Conservation (phyloP, 2,888 invertebrate species). For the Apamea sordens region DNA sequence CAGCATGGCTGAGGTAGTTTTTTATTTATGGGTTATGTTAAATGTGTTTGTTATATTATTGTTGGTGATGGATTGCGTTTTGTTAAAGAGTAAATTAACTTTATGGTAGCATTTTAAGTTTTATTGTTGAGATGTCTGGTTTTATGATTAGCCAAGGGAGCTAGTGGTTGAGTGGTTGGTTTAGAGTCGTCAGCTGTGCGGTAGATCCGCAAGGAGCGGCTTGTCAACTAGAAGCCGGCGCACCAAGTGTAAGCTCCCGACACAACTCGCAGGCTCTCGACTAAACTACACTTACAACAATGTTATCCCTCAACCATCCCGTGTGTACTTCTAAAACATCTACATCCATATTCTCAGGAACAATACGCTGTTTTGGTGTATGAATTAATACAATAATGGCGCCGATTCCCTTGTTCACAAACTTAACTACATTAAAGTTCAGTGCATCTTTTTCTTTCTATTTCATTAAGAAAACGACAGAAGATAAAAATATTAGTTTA, state of each 20-base stretch:
- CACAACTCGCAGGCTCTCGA: constrained; percentile 21
- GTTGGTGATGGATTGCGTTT: constrained; percentile 54
- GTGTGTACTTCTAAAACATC: constrained; percentile 18
- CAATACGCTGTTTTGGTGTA: neutral
- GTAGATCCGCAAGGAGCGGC: constrained; percentile 18
- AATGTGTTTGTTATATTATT: constrained; percentile 62
- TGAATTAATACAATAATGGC: neutral
- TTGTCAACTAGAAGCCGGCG: constrained; percentile 32
- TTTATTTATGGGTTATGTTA: constrained; percentile 72
- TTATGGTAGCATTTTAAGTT: constrained; percentile 26
- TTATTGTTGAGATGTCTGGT: constrained; percentile 32
- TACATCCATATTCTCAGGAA: constrained; percentile 12
- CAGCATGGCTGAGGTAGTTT: constrained; percentile 83
- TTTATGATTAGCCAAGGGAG: constrained; percentile 2
- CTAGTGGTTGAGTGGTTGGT: neutral
- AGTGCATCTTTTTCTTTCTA: too few species aligned
- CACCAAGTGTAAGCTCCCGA: constrained; percentile 30
- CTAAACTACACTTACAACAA: constrained; percentile 35
- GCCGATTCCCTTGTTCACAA: too few species aligned
- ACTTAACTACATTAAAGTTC: too few species aligned
- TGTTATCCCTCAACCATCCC: constrained; percentile 20
- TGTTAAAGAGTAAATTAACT: constrained; percentile 42
- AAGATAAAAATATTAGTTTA: too few species aligned
- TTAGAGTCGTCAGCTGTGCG: constrained; percentile 8
- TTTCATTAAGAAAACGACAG: too few species aligned